Base-by-base conservation (phyloP, 2,888 invertebrate genomes). In the Hydrotaea cyrtoneurina region DNA sequence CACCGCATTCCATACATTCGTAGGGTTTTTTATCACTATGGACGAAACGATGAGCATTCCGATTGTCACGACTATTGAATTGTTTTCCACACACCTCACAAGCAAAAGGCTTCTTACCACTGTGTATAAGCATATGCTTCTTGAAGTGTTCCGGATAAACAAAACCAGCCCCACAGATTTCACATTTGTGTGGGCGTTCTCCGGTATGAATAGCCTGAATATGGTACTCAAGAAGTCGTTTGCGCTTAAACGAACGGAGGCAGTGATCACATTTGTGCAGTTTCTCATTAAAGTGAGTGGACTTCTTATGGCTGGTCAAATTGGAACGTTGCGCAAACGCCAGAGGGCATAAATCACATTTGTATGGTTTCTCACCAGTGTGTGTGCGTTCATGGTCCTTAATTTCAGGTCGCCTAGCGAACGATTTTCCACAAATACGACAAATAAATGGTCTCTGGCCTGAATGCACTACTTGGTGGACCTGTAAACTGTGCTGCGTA, bases 11-110 rank as follows among this genome's bases (percentile, higher is more conserved):
- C 83, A 95, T 92, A 89, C 97, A 97, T 91, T 96, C 96, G 92
- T 96, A 97, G 0, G 97, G 97, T 88, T 97, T 97, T 90, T 96
- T 96, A 90, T 96, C 96, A 88, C 96, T 96, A 92, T 97, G 97
- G 66, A 96, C 95, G 92, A 96, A 97, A 39, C 96, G 94, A 91
- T 97, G 97, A 11, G 96, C 96, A 93, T 97, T 97, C 81, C 97
- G 93, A 90, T 97, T 97, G 92, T 97, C 97, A 81, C 96, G 94
- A 11, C 96, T 96, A 90, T 95, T 96, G 93, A 97, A 97, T 73
- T 95, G 94, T 91, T 97, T 97, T 74, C 96, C 96, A 91, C 97
- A 97, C 17, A 97, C 95, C 93, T 96, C 95, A 86, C 97, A 97
- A 0, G 93, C 92, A 87, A 94, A 97, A 0, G 96, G 96, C 83